Evolutionary conservation across 2,888 invertebrate genomes (phyloP).

Genomic region (Drosophila pseudotakahashii): DNA sequence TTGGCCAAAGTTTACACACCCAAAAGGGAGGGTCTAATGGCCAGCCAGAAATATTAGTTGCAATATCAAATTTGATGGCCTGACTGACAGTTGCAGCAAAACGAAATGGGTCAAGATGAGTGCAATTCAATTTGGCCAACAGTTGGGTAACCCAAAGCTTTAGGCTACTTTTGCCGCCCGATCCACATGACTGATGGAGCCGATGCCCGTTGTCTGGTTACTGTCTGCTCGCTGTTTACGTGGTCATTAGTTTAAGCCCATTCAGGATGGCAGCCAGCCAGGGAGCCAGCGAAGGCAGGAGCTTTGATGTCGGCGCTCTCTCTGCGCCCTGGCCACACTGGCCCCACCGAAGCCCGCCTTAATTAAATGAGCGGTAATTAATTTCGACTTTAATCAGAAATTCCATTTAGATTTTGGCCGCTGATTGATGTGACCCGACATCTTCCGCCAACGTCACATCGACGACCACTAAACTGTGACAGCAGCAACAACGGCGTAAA

Average conservation of each 20-base stretch:
- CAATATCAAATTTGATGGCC: slow-evolving; percentile 77
- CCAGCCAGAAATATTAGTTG: slow-evolving; percentile 81
- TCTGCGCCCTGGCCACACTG: slow-evolving; percentile 57
- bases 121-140: slow-evolving; percentile 44
- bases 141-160: slow-evolving; percentile 8
- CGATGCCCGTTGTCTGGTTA: slow-evolving; percentile 79
- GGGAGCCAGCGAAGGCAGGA: slow-evolving; percentile 42
- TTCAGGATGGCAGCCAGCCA: slow-evolving; percentile 58
- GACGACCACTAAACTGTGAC: slow-evolving; percentile 43
- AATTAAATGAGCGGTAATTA: slow-evolving; percentile 84
- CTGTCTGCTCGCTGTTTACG: slow-evolving; percentile 80
- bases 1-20: slow-evolving; percentile 20
- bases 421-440: slow-evolving; percentile 82
- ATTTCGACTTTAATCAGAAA: slow-evolving; percentile 84
- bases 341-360: slow-evolving; percentile 75
- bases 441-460: slow-evolving; percentile 63
- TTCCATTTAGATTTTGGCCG: slow-evolving; percentile 81
- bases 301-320: slow-evolving; percentile 50
- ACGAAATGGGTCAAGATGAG: slow-evolving; percentile 58
- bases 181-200: slow-evolving; percentile 73
- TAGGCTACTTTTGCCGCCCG: slow-evolving; percentile 36
- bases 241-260: slow-evolving; percentile 82
- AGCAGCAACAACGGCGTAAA: slow-evolving; percentile 15
- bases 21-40: slow-evolving; percentile 64
- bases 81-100: slow-evolving; percentile 63